These are phyloP conservation scores for Machimus atricapillus DNA, from an alignment of 2,888 invertebrate species.

Conservation along the genomic window DNA sequence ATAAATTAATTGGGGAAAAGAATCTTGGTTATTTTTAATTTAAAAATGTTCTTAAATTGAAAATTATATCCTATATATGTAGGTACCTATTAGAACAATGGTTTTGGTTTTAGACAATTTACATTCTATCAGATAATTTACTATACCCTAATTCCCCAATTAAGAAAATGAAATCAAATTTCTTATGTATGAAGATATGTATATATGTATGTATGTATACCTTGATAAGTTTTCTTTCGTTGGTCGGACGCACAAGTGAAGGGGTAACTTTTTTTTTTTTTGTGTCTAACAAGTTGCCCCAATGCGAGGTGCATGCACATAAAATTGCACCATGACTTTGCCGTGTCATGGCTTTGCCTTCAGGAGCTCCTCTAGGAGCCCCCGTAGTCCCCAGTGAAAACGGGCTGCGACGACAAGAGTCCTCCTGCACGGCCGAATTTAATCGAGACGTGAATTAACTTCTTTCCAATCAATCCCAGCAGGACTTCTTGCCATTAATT, in stretches of 20 bases:
- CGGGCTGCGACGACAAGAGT: neutral
- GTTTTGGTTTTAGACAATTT: no score
- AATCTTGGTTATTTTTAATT: no score
- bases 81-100: no score
- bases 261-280: neutral
- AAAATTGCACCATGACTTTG: neutral
- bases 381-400: neutral
- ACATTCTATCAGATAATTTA: no score
- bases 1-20: no score
- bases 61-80: no score
- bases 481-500: conserved; percentile 44
- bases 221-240: no score
- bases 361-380: neutral
- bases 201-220: no score
- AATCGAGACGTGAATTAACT: conserved; percentile 42
- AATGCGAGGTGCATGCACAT: neutral
- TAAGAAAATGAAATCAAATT: no score
- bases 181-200: no score
- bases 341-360: neutral
- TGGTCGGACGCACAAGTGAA: neutral
- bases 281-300: neutral
- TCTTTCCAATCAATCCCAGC: conserved; percentile 47
- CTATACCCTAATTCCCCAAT: no score
- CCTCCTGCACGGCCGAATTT: conserved; percentile 3
- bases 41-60: no score